phyloP scores from a whole-genome alignment of 1,140 invertebrate species.

The Drosophila chauvacae region DNA sequence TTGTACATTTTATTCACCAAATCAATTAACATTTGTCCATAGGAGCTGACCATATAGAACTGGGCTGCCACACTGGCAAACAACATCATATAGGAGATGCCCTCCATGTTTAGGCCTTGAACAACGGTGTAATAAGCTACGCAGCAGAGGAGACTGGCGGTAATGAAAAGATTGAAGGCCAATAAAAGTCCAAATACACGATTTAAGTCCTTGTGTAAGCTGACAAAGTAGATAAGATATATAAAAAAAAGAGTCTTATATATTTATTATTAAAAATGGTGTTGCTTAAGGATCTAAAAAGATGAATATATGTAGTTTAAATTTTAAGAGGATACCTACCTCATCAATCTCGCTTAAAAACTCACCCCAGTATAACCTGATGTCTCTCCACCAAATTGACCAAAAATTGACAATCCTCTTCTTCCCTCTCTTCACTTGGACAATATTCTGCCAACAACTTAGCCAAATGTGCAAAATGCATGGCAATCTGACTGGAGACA shows the following conservation, averaged over 20 bases:
- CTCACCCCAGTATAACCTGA: conserved; percentile 40
- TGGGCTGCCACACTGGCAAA: conserved; percentile 46
- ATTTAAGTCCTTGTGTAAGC: conserved; percentile 51
- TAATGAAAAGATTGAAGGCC: conserved; percentile 57
- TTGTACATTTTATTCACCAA: conserved; percentile 13
- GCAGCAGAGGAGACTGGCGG: conserved; percentile 44
- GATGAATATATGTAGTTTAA: not conserved
- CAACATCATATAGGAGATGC: conserved; percentile 44
- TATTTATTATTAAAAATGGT: too few relatives aligned
- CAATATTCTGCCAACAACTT: conserved; percentile 9
- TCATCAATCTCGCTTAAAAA: not conserved
- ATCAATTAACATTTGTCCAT: conserved; percentile 55
- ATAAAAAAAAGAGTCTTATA: not conserved
- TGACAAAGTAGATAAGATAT: not conserved
- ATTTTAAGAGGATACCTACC: not conserved
- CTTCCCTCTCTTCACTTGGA: conserved; percentile 8
- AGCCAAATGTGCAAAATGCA: conserved; percentile 55
- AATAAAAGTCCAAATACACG: conserved; percentile 49
- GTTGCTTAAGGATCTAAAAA: too few relatives aligned
- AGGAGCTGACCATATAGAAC: conserved; percentile 58
- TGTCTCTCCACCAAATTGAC: conserved; percentile 30
- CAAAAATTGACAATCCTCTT: conserved; percentile 36
- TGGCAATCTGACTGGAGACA: conserved; percentile 41
- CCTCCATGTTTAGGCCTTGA: conserved; percentile 49
- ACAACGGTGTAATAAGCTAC: conserved; percentile 39